Percentiles rank a stretch among this genome's conserved stretches.
phyloP scores from a whole-genome alignment of 2,888 invertebrate species.

The Caenorhabditis wallacei region DNA sequence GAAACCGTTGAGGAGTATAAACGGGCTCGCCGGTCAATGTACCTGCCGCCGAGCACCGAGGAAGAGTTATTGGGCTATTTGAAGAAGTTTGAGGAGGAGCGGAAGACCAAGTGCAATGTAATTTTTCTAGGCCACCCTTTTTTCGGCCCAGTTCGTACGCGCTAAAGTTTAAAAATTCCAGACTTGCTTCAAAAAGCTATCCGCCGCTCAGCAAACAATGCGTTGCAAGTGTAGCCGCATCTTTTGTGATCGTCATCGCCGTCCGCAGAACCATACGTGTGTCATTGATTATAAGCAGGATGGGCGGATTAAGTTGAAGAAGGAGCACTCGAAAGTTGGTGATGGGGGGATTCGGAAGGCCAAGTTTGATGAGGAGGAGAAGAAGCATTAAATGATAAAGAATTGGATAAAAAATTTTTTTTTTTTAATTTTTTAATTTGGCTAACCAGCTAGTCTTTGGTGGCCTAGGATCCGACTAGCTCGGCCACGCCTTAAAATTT shows the following conservation, averaged over 20 bases:
- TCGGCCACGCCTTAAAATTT: too few species aligned
- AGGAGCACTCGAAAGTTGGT: slow-evolving; percentile 59
- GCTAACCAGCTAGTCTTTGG: too few species aligned
- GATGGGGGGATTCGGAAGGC: slow-evolving; percentile 58
- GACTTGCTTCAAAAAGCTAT: slow-evolving; percentile 70
- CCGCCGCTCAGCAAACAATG: slow-evolving; percentile 70
- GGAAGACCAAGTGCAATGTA: slow-evolving; percentile 69
- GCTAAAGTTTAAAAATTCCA: slow-evolving; percentile 27
- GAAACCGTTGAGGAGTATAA: slow-evolving; percentile 69
- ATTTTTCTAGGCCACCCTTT: background rate
- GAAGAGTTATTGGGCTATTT: slow-evolving; percentile 61
- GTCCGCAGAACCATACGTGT: slow-evolving; percentile 71
- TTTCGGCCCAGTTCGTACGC: too few species aligned
- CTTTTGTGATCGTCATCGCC: slow-evolving; percentile 73
- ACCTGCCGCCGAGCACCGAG: slow-evolving; percentile 69
- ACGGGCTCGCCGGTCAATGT: slow-evolving; percentile 65
- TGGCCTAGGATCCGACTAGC: too few species aligned
- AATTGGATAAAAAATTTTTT: background rate
- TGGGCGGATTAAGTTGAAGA: slow-evolving; percentile 71
- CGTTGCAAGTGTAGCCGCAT: slow-evolving; percentile 68
- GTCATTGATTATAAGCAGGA: slow-evolving; percentile 75
- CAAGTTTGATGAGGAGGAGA: slow-evolving; percentile 32
- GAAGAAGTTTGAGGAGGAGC: slow-evolving; percentile 52
- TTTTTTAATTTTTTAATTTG: too few species aligned
- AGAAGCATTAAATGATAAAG: background rate